Percentiles rank a stretch among this genome's conserved stretches.
Evolutionary conservation across 2,113 vertebrate species (phyloP).

Genomic region (Nesoenas mayeri): DNA sequence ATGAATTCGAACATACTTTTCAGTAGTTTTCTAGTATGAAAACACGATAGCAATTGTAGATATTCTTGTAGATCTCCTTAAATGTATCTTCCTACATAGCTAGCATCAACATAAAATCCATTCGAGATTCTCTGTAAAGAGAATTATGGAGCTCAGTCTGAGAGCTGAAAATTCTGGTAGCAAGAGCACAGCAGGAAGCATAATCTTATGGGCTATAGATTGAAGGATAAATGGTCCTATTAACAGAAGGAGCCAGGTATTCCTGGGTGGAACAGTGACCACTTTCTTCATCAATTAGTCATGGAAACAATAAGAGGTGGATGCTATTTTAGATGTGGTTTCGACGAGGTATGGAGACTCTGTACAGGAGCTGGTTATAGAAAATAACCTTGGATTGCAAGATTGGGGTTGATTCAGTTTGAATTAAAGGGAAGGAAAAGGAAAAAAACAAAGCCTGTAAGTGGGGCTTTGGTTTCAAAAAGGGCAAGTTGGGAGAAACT

Average conservation of each 20-base stretch:
- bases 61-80: not conserved
- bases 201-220: not conserved
- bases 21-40: not conserved
- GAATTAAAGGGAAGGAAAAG: not conserved
- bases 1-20: not conserved
- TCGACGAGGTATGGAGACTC: not conserved
- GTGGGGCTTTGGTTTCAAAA: not conserved
- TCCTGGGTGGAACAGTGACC: not conserved
- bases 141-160: not conserved
- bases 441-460: not conserved
- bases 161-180: not conserved
- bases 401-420: not conserved
- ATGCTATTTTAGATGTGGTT: not conserved
- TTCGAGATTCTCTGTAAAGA: not conserved
- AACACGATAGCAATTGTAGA: not conserved
- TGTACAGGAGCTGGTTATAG: not conserved
- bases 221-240: not conserved
- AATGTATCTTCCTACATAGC: not conserved
- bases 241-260: not conserved
- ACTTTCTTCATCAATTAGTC: not conserved
- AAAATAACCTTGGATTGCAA: not conserved
- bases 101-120: not conserved
- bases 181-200: not conserved
- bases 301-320: not conserved
- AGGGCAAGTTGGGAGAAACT: not conserved